Evolutionary conservation across 2,888 invertebrate species (phyloP), one percentile per base, ranked within the genome.

Genomic region (Epinotia bilunana): DNA sequence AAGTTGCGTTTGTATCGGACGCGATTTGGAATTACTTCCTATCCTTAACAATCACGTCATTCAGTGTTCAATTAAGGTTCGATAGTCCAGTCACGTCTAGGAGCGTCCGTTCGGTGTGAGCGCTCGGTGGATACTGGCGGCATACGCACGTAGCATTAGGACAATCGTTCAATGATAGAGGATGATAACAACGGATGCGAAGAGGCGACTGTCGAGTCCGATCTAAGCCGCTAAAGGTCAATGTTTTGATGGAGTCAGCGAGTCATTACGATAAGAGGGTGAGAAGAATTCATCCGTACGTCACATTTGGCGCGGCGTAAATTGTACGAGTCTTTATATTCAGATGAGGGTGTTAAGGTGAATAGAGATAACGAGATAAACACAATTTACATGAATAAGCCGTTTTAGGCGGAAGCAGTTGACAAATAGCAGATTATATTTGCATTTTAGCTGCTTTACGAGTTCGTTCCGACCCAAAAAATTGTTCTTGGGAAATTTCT

Each of bases 161-260:
- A 67, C 69, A 62, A 61, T 73, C 77, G 71, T 78, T 79, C 79
- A 81, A 79, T 80, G 84, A 81, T 84, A 81, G 80, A 81, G 81
- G 79, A 83, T 82, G 85, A 84, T 84, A 85, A 86, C 80, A 83
- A 79, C 79, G 81, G 81, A 86, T 82, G 84, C 80, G 82, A 80
- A 80, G 78, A 77, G 71, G 77, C 78, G 60, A 74, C 74, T 78
- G 78, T 65, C 73, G 77, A 76, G 82, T 80, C 77, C 77, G 76
- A 77, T 81, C 80, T 88, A 88, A 88, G 88, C 88, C 85, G 83
- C 84, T 80, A 87, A 92, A 92, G 93, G 92, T 93, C 93, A 92
- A 92, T 92, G 93, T 91, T 92, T 91, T 88, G 87, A 87, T 91
- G 91, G 90, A 90, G 89, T 90, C 88, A 89, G 83, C 88, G 81